A percentile compares a stretch with the other conserved stretches of the same genome.
Conservation (phyloP, 2,797 vertebrate species). For the Gallirallus australis region DNA sequence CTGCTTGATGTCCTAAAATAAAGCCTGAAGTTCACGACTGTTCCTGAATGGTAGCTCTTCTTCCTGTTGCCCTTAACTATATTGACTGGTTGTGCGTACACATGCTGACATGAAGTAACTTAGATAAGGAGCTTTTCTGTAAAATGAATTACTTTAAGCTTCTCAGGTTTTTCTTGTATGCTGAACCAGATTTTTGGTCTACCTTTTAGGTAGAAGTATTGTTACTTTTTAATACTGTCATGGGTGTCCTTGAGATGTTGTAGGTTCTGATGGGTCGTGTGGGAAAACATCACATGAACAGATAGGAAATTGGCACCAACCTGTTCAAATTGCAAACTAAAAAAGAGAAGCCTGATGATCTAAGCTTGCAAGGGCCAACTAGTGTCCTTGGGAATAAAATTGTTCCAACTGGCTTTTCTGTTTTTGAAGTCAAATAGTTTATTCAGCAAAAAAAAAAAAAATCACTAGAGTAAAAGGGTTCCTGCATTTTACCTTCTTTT, state of each 20-base stretch:
- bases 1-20: background rate
- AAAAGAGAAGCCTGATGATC: background rate
- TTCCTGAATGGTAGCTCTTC: background rate
- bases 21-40: background rate
- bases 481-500: background rate
- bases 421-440: background rate
- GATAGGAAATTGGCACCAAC: background rate
- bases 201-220: background rate
- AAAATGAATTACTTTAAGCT: conserved; percentile 28
- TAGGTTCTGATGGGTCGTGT: background rate
- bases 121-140: background rate
- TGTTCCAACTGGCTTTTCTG: background rate
- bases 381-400: background rate
- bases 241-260: background rate
- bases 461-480: background rate
- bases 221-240: accelerated
- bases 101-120: background rate
- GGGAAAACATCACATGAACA: background rate
- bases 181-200: background rate
- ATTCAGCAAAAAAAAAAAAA: background rate
- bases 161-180: background rate
- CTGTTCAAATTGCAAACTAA: background rate
- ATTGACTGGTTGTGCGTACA: background rate
- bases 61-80: background rate
- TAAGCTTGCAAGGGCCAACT: background rate